Base-by-base conservation (phyloP, 2,888 invertebrate genomes). In the Epirrita christyi region DNA sequence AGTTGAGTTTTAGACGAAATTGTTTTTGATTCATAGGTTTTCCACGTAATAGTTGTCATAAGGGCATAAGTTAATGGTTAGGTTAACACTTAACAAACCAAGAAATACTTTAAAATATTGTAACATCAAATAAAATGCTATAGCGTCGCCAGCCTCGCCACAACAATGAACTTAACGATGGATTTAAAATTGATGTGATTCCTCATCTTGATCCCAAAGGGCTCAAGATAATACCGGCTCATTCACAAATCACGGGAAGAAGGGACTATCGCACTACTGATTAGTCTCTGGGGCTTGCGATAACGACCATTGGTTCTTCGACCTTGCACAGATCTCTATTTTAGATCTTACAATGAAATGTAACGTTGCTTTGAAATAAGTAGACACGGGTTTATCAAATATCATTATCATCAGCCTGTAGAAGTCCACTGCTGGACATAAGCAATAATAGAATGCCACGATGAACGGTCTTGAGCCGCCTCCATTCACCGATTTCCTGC, bases 161-260 rank as follows among this genome's bases (percentile, higher is more conserved):
- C 21, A 21, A 21, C 21, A 21, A 21, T 21, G 4, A 21, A 21
- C 21, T 21, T 21, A 21, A 21, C 8, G 32, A 9, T 32, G 7
- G 32, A 32, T 32, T 32, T 10, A 13, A 15, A 15, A 40, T 27
- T 5, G n/a, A 42, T 42, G 43, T 14, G 44, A 10, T 14, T 6
- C 10, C 10, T 10, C 13, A 13, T 11, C 45, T 21, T 15, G 45
- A 8, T 46, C 45, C 14, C 45, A 9, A 15, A 28, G 15, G 40
- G 38, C 37, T 13, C 27, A 9, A 58, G 44, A 58, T 44, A 58
- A 55, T 42, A 40, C 57, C 21, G 34, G 29, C 42, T 55, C 54
- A 56, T 45, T 46, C 46, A 54, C 60, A 55, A 58, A 63, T 60
- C 55, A 55, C 58, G 47, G 47, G 54, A 52, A 47, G 38, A 38